Evolutionary conservation across 2,797 vertebrate genomes (phyloP).

Genomic region (Alca torda): DNA sequence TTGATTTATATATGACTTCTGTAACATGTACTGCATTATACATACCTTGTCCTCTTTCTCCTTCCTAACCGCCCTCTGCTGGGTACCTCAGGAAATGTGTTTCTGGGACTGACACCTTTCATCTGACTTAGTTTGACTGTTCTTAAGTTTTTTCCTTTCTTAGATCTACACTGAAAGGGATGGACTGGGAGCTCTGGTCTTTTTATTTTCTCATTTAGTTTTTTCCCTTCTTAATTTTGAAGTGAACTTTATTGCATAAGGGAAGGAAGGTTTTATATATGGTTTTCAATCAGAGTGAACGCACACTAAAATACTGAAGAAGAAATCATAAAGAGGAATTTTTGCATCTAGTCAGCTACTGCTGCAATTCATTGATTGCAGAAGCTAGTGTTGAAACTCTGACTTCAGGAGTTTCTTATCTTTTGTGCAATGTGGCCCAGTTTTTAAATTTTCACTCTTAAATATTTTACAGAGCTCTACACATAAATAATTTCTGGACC

Average conservation of each 20-base stretch:
- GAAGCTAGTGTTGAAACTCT: not conserved
- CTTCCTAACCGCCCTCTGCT: not conserved
- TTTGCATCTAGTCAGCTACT: not conserved
- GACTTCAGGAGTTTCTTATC: not conserved
- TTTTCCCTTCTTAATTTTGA: not conserved
- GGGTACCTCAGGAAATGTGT: not conserved
- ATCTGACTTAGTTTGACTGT: not conserved
- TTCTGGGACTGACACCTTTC: not conserved
- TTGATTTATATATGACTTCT: not conserved
- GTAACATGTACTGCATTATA: not conserved
- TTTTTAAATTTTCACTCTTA: not conserved
- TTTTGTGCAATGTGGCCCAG: not conserved
- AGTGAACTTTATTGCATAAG: not conserved
- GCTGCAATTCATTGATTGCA: not conserved
- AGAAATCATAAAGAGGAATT: not conserved
- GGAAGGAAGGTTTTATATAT: not conserved
- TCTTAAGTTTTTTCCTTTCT: not conserved
- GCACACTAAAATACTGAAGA: not conserved
- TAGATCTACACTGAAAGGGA: not conserved
- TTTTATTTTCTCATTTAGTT: not conserved
- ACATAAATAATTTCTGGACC: not conserved
- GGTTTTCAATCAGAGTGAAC: not conserved
- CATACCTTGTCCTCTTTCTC: not conserved
- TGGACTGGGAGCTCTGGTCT: not conserved
- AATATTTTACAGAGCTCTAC: not conserved